Base-by-base conservation (phyloP, 2,113 vertebrate genomes). In the Corydoras maculifer region DNA sequence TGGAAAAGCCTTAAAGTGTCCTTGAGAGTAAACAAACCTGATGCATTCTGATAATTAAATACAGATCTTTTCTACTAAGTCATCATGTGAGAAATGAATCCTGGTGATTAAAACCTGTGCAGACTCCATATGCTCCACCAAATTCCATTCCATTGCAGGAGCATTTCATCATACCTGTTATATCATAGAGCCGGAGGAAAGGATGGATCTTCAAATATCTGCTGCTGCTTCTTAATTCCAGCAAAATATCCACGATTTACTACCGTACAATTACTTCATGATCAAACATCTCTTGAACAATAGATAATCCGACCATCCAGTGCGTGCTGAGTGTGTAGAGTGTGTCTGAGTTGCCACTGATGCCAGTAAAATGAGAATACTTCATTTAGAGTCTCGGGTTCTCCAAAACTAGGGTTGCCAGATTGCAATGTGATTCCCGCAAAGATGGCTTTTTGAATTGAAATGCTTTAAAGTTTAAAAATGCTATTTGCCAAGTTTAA, bases 281-380 rank as follows among this genome's bases (percentile, higher is more conserved):
- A 9, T 30, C 25, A 59, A 43, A 69, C 13, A 59, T 69, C 67
- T 49, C 12, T 18, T n/a, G 55, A 59, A 3, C 15, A 59, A 3
- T 25, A n/a, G 11, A 58, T 54, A 58, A 18, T 58, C 66, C 31
- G 51, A 68, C 31, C 7, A 14, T 58, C 53, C 66, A 48, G 65
- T 32, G 30, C 14, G 64, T 53, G 64, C 8, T 48, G 2, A 35
- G 48, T 65, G 62, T 5, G 62, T n/a, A 48, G 74, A 79, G 84
- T 81, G 62, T 62, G 76, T 82, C 76, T 75, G 75, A 81, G 75
- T 82, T 84, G 84, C 87, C 87, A 86, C 88, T 90, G 88, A 89
- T 88, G 88, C 88, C 86, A 80, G 73, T 81, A 74, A 81, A 66
- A 31, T 35, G 18, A 51, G 18, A 66, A 32, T 32, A 9, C 29